Evolutionary conservation across 2,888 invertebrate species (phyloP).

Genomic region (Trichogramma evanescens): DNA sequence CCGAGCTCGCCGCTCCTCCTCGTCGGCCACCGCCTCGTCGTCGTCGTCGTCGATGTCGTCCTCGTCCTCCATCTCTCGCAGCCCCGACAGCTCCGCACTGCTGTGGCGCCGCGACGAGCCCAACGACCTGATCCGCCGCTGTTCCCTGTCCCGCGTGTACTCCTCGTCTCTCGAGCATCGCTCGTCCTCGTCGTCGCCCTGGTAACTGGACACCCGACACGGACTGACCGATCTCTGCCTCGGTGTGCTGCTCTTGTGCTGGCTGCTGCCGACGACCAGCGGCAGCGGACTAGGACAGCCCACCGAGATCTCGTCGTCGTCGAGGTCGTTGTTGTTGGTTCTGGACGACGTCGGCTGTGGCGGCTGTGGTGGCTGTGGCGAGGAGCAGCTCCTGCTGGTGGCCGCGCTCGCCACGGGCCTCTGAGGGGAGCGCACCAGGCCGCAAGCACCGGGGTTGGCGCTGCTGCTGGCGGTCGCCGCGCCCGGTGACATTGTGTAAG

Average conservation of each 20-base stretch:
- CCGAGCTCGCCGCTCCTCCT: conserved; percentile 28
- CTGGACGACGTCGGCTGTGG: not conserved
- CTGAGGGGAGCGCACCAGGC: conserved; percentile 26
- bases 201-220: not conserved
- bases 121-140: conserved; percentile 16
- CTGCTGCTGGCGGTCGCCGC: not conserved
- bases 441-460: conserved; percentile 37
- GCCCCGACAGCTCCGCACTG: conserved; percentile 33
- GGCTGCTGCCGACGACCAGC: conserved; percentile 40
- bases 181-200: conserved; percentile 20
- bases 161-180: conserved; percentile 37
- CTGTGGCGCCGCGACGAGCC: conserved; percentile 21
- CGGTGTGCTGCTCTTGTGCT: conserved; percentile 37
- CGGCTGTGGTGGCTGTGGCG: not conserved
- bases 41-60: conserved; percentile 35
- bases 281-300: conserved; percentile 62
- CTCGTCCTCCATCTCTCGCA: conserved; percentile 34
- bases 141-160: conserved; percentile 26
- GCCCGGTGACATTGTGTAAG: conserved; percentile 39
- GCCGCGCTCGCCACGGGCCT: conserved; percentile 43
- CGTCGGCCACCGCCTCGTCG: conserved; percentile 30
- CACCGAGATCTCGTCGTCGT: conserved; percentile 72
- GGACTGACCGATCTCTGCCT: not conserved
- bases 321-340: conserved; percentile 25
- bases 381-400: conserved; percentile 42